phyloP scores from a whole-genome alignment of 2,888 invertebrate genomes.

The Scaptodrosophila latifasciaeformis region DNA sequence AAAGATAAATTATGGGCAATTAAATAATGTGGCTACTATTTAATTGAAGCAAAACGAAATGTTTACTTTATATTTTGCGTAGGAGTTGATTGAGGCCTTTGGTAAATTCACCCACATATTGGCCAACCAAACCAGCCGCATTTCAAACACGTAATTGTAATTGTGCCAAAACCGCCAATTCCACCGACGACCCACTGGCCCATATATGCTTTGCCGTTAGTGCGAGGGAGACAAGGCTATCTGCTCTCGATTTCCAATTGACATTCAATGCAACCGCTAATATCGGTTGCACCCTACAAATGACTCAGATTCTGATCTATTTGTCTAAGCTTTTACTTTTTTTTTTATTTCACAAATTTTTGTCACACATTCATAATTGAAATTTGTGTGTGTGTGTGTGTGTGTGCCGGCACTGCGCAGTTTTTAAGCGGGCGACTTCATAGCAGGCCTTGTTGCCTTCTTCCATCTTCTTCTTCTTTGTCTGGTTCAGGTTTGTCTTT shows the following conservation, averaged over 20 bases:
- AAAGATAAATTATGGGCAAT: slow-evolving; percentile 48
- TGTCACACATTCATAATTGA: slow-evolving; percentile 13
- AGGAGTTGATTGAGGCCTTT: too few relatives aligned
- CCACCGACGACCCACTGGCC: slow-evolving; percentile 44
- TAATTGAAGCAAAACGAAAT: slow-evolving; percentile 41
- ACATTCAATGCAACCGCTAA: slow-evolving; percentile 46
- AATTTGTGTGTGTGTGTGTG: slow-evolving; percentile 33
- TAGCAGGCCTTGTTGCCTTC: too few relatives aligned
- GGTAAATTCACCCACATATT: too few relatives aligned
- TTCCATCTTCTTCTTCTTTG: slow-evolving; percentile 23
- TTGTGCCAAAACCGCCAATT: slow-evolving; percentile 37
- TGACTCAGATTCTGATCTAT: too few relatives aligned
- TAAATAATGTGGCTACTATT: slow-evolving; percentile 55
- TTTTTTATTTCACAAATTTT: too few relatives aligned
- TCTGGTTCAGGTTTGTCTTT: slow-evolving; percentile 24
- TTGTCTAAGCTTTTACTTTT: too few relatives aligned
- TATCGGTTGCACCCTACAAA: too few relatives aligned
- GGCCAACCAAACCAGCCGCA: slow-evolving; percentile 20
- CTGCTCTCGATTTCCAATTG: slow-evolving; percentile 16
- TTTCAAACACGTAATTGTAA: slow-evolving; percentile 42
- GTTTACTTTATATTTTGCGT: background rate
- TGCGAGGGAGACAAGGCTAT: slow-evolving; percentile 23
- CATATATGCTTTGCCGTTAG: slow-evolving; percentile 42
- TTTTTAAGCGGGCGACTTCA: too few relatives aligned
- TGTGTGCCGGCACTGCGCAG: slow-evolving; percentile 53